Evolutionary conservation across 2,797 vertebrate genomes (phyloP).

Genomic region (Xyrichtys novacula): DNA sequence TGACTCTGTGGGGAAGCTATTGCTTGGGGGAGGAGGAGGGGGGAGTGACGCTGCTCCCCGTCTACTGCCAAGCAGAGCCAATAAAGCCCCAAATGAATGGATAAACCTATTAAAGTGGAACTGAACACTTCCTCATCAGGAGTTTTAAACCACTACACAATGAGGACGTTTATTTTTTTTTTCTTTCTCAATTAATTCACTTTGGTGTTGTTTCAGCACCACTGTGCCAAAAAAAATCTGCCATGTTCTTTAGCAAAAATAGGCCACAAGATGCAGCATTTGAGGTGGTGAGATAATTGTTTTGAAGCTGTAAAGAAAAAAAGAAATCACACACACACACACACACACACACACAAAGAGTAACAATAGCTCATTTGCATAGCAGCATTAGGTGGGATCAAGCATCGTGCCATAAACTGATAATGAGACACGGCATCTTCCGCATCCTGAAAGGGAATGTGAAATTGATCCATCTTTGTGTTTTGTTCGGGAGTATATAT

Average conservation of each 20-base stretch:
- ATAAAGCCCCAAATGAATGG: slow-evolving; percentile 76
- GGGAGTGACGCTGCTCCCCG: slow-evolving; percentile 57
- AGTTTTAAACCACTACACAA: slow-evolving; percentile 56
- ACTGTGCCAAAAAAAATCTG: slow-evolving; percentile 39
- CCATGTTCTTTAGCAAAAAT: slow-evolving; percentile 48
- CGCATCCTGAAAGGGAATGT: slow-evolving; percentile 67
- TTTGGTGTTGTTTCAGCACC: slow-evolving; percentile 46
- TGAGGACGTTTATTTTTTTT: slow-evolving; percentile 26
- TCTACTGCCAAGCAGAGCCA: slow-evolving; percentile 73
- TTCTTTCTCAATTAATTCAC: slow-evolving; percentile 55
- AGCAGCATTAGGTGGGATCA: slow-evolving; percentile 61
- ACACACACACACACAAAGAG: slow-evolving; percentile 7
- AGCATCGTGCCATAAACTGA: slow-evolving; percentile 54
- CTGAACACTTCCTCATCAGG: slow-evolving; percentile 58
- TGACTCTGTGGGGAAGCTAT: slow-evolving; percentile 71
- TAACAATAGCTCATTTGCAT: slow-evolving; percentile 62
- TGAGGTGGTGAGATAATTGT: slow-evolving; percentile 60
- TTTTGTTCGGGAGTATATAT: slow-evolving; percentile 27
- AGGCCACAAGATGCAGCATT: slow-evolving; percentile 56
- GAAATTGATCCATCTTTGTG: slow-evolving; percentile 74
- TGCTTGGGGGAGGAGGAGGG: slow-evolving; percentile 45
- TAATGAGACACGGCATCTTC: slow-evolving; percentile 61
- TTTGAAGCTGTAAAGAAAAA: slow-evolving; percentile 26
- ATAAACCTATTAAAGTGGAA: slow-evolving; percentile 74
- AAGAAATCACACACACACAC: slow-evolving; percentile 6